Base-by-base conservation (phyloP, 1,140 invertebrate genomes). In the Tribolium madens region DNA sequence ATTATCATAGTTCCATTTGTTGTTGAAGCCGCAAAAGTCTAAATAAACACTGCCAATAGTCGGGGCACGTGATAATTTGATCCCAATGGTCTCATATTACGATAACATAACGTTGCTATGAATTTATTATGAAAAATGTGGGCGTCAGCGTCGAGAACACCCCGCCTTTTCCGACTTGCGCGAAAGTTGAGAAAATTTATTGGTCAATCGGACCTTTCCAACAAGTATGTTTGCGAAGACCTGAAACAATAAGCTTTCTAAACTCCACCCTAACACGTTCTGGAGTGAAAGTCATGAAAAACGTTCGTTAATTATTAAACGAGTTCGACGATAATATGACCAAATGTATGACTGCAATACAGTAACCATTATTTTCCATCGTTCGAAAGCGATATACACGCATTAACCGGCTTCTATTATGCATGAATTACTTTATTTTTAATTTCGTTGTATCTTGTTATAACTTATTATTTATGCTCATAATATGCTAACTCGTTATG, bases 21-120 rank as follows among this genome's bases (percentile, higher is more conserved):
- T 57, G 13, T 33, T n/a, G n/a, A n/a, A n/a, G n/a, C n/a, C 4
- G 57, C 12, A 60, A 26, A 64, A 64, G 14, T 57, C 76, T 70
- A 48, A 69, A 73, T 48, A 64, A 79, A 79, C 47, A 79, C 77
- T 78, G 68, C 80, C 80, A 80, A 81, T 71, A 71, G 33, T 75
- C 76, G 75, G 73, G 77, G 69, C 77, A 78, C 80, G 80, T 64
- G 78, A 79, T 71, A 73, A 78, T 81, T 77, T 69, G 78, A 78
- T 75, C 69, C 72, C 70, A 47, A 71, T 77, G 77, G 75, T 76
- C 76, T 76, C 52, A 75, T 78, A 78, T 77, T 70, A 60, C 76
- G 71, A 13, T 36, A 60, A 31, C 15, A 72, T 79, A 76, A 78
- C 73, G 79, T 80, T 78, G 70, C 77, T 78, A 78, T 50, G 77